phyloP scores from a whole-genome alignment of 2,888 invertebrate species.

The Nasonia oneida region DNA sequence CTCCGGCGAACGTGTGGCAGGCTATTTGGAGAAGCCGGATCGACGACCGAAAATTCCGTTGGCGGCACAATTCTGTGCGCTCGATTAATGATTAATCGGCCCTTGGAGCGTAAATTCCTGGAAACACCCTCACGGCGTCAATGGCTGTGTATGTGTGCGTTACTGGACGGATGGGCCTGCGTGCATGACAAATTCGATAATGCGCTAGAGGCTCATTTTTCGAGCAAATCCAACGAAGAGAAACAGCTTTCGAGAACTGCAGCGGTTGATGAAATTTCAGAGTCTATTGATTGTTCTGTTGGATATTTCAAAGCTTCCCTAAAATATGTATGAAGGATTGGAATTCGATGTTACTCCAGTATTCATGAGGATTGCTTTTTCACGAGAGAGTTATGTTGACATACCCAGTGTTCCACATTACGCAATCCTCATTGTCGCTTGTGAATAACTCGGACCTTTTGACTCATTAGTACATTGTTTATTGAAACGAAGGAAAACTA shows the following conservation, averaged over 20 bases:
- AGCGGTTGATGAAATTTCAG: background rate
- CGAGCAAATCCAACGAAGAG: slow-evolving; percentile 16
- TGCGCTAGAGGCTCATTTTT: background rate
- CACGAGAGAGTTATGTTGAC: background rate
- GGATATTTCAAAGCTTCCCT: background rate
- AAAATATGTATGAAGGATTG: background rate
- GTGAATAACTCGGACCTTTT: background rate
- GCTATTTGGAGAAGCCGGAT: no score
- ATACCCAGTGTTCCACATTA: background rate
- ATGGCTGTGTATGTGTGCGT: no score
- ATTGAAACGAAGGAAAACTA: no score
- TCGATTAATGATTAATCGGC: no score
- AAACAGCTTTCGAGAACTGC: background rate
- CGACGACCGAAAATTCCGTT: no score
- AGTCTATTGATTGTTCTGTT: background rate
- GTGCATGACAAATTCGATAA: no score
- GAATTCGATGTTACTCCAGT: background rate
- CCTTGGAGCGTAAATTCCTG: no score
- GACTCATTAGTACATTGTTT: no score
- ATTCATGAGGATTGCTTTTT: background rate
- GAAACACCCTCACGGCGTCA: no score
- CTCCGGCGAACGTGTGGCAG: no score
- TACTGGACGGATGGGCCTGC: no score
- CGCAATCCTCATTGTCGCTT: background rate
- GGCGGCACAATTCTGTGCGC: no score